Conservation (phyloP, 2,888 invertebrate genomes). For the Chymomyza amoena region DNA sequence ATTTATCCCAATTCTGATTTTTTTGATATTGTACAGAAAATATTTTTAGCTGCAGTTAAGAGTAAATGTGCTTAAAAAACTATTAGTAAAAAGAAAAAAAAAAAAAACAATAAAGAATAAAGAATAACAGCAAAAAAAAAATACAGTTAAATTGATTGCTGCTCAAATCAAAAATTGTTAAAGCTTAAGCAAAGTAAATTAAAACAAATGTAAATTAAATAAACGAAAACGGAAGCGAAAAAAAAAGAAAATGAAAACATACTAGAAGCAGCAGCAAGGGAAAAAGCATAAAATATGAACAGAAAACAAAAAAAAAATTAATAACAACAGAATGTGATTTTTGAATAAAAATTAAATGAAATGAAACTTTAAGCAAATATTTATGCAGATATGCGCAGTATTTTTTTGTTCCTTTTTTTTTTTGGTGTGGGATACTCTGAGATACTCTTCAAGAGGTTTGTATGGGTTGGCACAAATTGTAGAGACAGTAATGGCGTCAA, state of each 20-base stretch:
- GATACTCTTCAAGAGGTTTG: neutral
- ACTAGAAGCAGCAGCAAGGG: neutral
- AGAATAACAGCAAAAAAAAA: neutral
- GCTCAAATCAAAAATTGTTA: slow-evolving; percentile 51
- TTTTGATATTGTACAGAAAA: neutral
- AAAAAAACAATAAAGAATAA: neutral
- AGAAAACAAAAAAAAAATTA: slow-evolving; percentile 10
- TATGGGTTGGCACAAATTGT: neutral
- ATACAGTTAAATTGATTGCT: neutral
- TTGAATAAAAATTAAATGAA: slow-evolving; percentile 70
- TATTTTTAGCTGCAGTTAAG: slow-evolving; percentile 50
- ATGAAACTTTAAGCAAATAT: slow-evolving; percentile 25
- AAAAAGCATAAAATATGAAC: neutral
- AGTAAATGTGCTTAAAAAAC: slow-evolving; percentile 45
- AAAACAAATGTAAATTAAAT: slow-evolving; percentile 3
- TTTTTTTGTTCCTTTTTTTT: neutral
- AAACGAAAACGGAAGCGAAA: neutral
- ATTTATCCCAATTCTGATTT: slow-evolving; percentile 2
- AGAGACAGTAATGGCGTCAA: too few relatives aligned
- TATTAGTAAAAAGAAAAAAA: slow-evolving; percentile 35
- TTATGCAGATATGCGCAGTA: neutral
- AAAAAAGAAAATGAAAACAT: slow-evolving; percentile 6
- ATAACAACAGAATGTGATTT: slow-evolving; percentile 64
- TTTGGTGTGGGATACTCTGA: neutral
- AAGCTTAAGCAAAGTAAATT: slow-evolving; percentile 49